A percentile compares a stretch with the other conserved stretches of the same genome.
These are phyloP conservation scores for Formicarius rufipectus DNA, from an alignment of 2,113 vertebrate species.

Conservation along the genomic window DNA sequence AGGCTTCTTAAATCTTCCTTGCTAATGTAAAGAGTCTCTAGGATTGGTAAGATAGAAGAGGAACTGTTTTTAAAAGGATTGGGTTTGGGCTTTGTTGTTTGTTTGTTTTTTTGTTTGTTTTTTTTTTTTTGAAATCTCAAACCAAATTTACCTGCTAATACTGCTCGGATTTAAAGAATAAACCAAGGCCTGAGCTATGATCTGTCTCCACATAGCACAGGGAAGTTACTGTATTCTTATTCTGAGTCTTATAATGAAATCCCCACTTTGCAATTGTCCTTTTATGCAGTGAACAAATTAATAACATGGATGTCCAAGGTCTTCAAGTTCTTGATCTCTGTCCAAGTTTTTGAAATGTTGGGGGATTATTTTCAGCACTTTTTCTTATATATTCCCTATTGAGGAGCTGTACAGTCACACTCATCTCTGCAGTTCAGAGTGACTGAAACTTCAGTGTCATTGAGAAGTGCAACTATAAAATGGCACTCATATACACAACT, in stretches of 20 bases:
- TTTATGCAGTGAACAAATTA: neutral
- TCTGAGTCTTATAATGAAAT: neutral
- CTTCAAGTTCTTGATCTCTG: neutral
- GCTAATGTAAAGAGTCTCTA: neutral
- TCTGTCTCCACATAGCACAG: neutral
- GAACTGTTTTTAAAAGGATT: neutral
- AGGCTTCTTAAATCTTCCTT: neutral
- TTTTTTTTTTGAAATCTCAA: neutral
- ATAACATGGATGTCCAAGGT: neutral
- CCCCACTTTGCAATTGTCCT: neutral
- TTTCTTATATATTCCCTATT: neutral
- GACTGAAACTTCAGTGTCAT: neutral
- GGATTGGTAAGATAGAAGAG: neutral
- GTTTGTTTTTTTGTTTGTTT: no score
- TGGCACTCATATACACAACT: rapidly evolving
- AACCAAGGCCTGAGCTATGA: neutral
- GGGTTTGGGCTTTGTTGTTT: no score
- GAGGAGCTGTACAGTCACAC: neutral
- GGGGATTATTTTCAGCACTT: neutral
- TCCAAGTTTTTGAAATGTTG: neutral
- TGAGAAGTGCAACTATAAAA: neutral
- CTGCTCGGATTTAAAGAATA: neutral
- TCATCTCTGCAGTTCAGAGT: neutral
- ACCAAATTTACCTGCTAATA: neutral
- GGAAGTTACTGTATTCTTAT: neutral